Evolutionary conservation across 2,113 vertebrate genomes (phyloP), one percentile per base, ranked within the genome.

Genomic region (Pedionomus torquatus): DNA sequence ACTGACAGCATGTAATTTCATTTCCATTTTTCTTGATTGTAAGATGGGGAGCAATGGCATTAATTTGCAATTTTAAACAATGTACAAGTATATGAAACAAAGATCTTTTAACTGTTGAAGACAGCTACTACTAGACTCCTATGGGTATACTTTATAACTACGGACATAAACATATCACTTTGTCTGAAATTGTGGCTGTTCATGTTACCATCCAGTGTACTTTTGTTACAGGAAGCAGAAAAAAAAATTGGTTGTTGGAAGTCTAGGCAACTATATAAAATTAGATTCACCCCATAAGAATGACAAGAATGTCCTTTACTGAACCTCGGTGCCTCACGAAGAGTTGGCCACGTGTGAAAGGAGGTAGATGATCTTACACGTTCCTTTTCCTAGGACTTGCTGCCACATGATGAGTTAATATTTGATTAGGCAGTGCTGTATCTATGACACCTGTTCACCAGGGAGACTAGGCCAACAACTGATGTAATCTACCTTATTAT

Each of bases 391-490:
- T 51, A 51, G 41, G 46, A 66, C 72, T 96, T 86, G 92, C 96
- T 94, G 89, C 91, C 95, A 93, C 89, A 91, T 77, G 95, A 92
- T 83, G 96, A 97, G 95, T 97, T 97, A 97, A 96, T 97, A 95
- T 93, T 95, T 96, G 93, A 97, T 96, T 89, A 97, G 96, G 87
- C 65, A 74, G 83, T 63, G 82, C 91, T 87, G 96, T 95, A 95
- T 95, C 95, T 97, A 96, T 95, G 95, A 94, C 96, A 97, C 96
- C 97, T 97, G 95, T 94, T 95, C 95, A 95, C 94, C 93, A 92
- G 91, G 88, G 97, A 97, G 93, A 95, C 94, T 91, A 93, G 89
- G 92, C 94, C 95, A 96, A 96, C 95, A 94, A 93, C 95, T 93
- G 95, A 96, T 96, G 92, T 95, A 95, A 97, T 96, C 97, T 95